Evolutionary conservation across 2,888 invertebrate genomes (phyloP), one percentile per base, ranked within the genome.

Genomic region (Cheilosia pagana): DNA sequence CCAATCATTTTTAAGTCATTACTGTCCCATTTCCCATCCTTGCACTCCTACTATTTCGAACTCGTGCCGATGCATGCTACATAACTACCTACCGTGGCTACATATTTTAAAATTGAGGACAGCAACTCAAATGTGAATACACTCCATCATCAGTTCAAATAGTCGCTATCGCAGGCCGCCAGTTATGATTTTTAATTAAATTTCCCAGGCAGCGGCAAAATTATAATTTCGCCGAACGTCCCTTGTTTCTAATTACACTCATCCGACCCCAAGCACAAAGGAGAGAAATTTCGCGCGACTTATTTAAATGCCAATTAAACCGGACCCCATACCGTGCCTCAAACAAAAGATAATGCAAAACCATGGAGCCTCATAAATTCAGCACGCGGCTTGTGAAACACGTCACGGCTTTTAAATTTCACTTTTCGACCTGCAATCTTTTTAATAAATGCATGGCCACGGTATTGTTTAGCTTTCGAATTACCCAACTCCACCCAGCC

Each of bases 401-500:
- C 21, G 28, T 45, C 57, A 45, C 55, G 21, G 43, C 45, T 55
- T 59, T 70, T 41, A 43, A 12, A 53, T 53, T 67, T 5, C 43
- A 55, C 43, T 52, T 35, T 48, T 16, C 41, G n/a, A 43, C 62
- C 60, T 72, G 52, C 43, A 74, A 74, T 63, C 63, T 53, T 59
- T 31, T 76, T 67, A 76, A 48, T 76, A 60, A 76, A 76, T 76
- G 75, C 75, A 76, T 76, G 52, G 23, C 67, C 76, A 68, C 67
- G 76, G 6, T 50, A 43, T 50, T 52, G 23, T 43, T 55, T 31
- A 2, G 59, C n/a, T 48, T 41, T 48, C 45, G 52, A 43, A 43
- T 50, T 23, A 19, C 6, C 31, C 23, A 25, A 21, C 5, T n/a
- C 48, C 19, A 10, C 53, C 16, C 43, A 41, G 4, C n/a, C 28